Base-by-base conservation (phyloP, 2,797 vertebrate species). In the Amblyraja radiata region DNA sequence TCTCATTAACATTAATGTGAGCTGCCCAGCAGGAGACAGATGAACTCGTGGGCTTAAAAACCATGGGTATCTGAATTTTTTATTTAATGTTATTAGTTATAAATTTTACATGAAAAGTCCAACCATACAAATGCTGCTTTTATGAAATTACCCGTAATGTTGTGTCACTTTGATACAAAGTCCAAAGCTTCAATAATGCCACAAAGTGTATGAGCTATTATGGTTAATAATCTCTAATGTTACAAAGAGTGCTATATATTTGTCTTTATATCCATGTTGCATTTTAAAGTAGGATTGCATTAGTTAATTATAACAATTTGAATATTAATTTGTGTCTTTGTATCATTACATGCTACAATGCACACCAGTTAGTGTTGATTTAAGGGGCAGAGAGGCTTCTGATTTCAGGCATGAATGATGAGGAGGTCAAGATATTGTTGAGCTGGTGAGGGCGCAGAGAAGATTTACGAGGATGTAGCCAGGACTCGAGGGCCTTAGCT, bases 1-100 rank as follows among this genome's bases (percentile, higher is more conserved):
- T 58, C 39, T 92, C 23, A 73, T 76, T 90, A 54, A 74, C 71
- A 74, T 76, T 76, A n/a, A 23, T 25, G 7, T 2, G 36, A 76
- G 71, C 90, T 58, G 6, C 71, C 46, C 39, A 7, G 23, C 71
- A 58, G 39, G 71, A 76, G 39, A 92, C 46, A 46, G 61, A 73
- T 90, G 88, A 90, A 46, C 18, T 39, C 23, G 39, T 54, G 90
- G 63, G 36, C 32, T 91, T 91, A 91, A 73, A 36, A 91, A 91
- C 65, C 68, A 91, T 1, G 25, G 36, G 46, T 28, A n/a, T 28
- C 25, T 92, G 71, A 92, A 92, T 92, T n/a, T 76, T 92, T 92
- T 16, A 92, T 92, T 92, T 74, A 76, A 74, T 54, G 90, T 92
- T 92, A n/a, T 76, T 76, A 54, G 71, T 28, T 23, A 76, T 92